phyloP scores from a whole-genome alignment of 2,888 invertebrate genomes.

The Eupsilia transversa region DNA sequence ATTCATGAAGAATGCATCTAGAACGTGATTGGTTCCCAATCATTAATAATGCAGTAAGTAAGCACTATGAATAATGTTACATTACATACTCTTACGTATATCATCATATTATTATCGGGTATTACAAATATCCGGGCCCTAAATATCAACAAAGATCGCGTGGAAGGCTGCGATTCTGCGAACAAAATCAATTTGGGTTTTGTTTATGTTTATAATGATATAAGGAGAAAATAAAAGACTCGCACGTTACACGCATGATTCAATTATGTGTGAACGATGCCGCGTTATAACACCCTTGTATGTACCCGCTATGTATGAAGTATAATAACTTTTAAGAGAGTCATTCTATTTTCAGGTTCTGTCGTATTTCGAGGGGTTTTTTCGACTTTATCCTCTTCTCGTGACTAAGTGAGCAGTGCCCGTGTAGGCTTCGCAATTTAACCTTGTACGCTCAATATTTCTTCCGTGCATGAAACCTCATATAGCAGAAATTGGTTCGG shows the following conservation, averaged over 20 bases:
- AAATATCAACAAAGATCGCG: constrained; percentile 45
- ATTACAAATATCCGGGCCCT: constrained; percentile 44
- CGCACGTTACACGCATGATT: constrained; percentile 58
- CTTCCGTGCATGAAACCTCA: constrained; percentile 8
- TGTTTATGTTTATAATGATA: constrained; percentile 56
- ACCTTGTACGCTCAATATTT: constrained; percentile 23
- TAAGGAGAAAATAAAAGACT: constrained; percentile 47
- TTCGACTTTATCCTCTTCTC: constrained; percentile 27
- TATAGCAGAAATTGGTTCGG: constrained; percentile 4
- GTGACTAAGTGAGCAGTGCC: constrained; percentile 14
- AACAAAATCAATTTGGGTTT: constrained; percentile 52
- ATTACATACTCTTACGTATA: neutral
- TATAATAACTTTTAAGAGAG: constrained; percentile 43
- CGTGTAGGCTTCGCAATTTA: constrained; percentile 6
- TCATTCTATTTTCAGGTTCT: constrained; percentile 39
- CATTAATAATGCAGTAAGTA: neutral
- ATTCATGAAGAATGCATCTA: no score
- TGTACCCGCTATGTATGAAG: constrained; percentile 24
- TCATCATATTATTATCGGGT: constrained; percentile 24
- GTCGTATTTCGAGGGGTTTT: constrained; percentile 45
- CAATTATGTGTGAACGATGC: constrained; percentile 52
- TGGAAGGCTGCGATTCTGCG: constrained; percentile 34
- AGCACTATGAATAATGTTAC: neutral
- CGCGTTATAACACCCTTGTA: constrained; percentile 41
- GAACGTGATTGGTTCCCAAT: neutral